Percentiles rank a stretch among this genome's conserved stretches.
These are phyloP conservation scores for Muntiacus muntjak DNA, from an alignment of 2,113 vertebrate species.

Conservation along the genomic window DNA sequence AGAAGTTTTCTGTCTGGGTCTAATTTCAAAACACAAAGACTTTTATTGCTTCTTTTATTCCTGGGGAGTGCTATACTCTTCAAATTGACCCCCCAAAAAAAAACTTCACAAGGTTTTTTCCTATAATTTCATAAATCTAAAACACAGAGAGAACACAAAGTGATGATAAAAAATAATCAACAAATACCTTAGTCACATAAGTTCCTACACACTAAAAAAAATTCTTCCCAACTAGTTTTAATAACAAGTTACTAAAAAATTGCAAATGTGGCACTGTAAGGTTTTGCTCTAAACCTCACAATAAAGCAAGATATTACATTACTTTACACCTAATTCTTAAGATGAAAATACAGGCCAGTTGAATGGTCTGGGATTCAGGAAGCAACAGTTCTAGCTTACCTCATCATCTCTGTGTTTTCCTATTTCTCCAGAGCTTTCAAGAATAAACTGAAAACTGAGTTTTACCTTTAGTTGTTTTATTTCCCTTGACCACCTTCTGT, in stretches of 20 bases:
- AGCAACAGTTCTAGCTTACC: neutral
- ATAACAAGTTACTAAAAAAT: neutral
- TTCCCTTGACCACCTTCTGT: neutral
- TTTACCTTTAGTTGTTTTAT: neutral
- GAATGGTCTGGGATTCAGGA: neutral
- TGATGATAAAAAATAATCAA: neutral
- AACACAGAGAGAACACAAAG: neutral
- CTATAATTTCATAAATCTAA: neutral
- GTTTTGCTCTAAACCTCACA: neutral
- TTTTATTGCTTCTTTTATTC: neutral
- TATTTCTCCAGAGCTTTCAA: neutral
- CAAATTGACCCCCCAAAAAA: neutral
- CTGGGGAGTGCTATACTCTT: neutral
- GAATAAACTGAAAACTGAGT: slow-evolving; percentile 6
- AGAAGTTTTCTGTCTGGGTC: neutral
- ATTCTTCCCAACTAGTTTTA: neutral
- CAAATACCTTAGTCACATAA: neutral
- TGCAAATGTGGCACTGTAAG: neutral
- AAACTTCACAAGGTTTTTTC: neutral
- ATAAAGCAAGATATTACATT: neutral
- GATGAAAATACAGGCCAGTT: neutral
- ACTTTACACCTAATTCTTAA: neutral
- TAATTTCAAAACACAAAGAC: neutral
- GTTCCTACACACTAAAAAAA: neutral
- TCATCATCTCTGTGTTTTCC: neutral